These are phyloP conservation scores for Myotis lucifugus DNA, from an alignment of 2,113 vertebrate genomes.

Conservation along the genomic window DNA sequence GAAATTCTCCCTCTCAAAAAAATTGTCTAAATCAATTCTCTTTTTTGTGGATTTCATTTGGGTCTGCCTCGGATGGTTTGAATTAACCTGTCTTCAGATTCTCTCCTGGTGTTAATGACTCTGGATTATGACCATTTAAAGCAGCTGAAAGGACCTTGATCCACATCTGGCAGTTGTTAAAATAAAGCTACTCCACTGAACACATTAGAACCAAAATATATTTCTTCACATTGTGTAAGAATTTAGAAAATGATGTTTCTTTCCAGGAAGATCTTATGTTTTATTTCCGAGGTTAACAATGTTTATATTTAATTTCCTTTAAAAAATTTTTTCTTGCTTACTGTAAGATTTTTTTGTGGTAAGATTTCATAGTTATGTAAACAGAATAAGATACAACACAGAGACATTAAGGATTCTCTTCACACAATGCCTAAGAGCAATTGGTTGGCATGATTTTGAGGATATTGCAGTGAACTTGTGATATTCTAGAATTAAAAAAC, in stretches of 20 bases:
- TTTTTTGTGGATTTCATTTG: not conserved
- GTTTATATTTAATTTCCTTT: not conserved
- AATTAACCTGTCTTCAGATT: constrained; percentile 64
- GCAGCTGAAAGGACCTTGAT: not conserved
- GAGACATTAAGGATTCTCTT: not conserved
- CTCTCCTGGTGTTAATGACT: constrained; percentile 60
- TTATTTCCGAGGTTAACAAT: not conserved
- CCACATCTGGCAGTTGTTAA: constrained; percentile 61
- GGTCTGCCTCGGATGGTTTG: constrained; percentile 37
- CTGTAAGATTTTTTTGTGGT: not conserved
- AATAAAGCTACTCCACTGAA: constrained; percentile 54
- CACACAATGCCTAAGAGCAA: not conserved
- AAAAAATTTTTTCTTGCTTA: not conserved
- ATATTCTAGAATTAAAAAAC: not conserved
- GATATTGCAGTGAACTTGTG: constrained; percentile 7
- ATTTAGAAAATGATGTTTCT: not conserved
- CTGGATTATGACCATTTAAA: constrained; percentile 61
- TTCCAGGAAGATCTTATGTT: not conserved
- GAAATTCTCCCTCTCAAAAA: not conserved
- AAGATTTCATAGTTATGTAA: not conserved
- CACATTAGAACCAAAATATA: constrained; percentile 36
- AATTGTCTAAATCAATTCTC: not conserved
- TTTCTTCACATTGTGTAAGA: not conserved
- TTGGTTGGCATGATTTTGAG: not conserved
- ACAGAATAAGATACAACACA: not conserved